These are phyloP conservation scores for Pachypanchax playfairii DNA, from an alignment of 2,113 vertebrate genomes.

Conservation along the genomic window DNA sequence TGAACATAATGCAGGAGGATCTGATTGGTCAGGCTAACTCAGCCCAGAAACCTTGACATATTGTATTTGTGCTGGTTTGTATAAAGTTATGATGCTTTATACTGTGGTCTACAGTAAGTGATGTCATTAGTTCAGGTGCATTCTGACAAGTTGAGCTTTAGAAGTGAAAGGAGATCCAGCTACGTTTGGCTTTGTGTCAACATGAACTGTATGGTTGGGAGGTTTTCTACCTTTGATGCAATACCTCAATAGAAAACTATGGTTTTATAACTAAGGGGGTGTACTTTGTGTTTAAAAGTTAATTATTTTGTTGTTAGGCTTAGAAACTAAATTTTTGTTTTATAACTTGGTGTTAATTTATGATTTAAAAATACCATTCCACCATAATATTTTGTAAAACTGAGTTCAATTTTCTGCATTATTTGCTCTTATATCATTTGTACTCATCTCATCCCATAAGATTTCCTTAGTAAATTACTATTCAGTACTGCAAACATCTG, in stretches of 20 bases:
- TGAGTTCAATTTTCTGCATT: conserved; percentile 28
- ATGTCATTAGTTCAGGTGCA: too few species aligned
- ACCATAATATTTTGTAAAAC: conserved; percentile 21
- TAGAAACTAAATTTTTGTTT: too few species aligned
- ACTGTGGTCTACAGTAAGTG: too few species aligned
- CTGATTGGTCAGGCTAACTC: too few species aligned
- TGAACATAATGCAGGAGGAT: too few species aligned
- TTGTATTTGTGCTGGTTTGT: too few species aligned
- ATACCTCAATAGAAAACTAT: not conserved
- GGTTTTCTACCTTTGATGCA: not conserved
- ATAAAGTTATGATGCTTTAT: too few species aligned
- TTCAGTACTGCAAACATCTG: not conserved
- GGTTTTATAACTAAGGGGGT: not conserved
- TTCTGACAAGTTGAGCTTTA: not conserved
- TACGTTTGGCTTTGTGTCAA: not conserved
- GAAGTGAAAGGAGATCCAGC: too few species aligned
- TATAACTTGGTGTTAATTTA: not conserved
- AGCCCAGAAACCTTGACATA: too few species aligned
- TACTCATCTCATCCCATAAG: conserved; percentile 6
- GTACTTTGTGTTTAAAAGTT: not conserved
- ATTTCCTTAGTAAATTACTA: not conserved
- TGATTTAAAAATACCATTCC: conserved; percentile 1
- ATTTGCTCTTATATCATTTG: not conserved
- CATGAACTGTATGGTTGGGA: not conserved
- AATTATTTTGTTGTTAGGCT: too few species aligned